Evolutionary conservation across 2,797 vertebrate genomes (phyloP).

Genomic region (Saguinus oedipus): DNA sequence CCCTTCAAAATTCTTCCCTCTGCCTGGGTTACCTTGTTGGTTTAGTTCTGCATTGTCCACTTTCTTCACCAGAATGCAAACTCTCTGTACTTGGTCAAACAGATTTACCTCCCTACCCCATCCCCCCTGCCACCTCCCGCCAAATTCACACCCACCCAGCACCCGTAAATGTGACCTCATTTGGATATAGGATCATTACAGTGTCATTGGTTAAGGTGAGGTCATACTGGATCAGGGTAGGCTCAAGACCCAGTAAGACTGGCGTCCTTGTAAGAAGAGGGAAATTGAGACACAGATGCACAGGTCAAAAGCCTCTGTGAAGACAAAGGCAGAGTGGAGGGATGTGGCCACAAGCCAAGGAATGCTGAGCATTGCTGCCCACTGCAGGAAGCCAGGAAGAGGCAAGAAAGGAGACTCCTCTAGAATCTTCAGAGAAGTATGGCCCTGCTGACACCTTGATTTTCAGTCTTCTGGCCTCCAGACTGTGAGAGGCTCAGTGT

Average conservation of each 20-base stretch:
- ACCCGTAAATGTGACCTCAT: not conserved
- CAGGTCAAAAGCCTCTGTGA: not conserved
- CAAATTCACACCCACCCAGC: not conserved
- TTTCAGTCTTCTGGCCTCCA: not conserved
- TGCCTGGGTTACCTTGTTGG: not conserved
- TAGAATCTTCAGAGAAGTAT: accelerated
- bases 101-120: accelerated
- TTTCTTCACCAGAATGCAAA: not conserved
- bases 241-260: accelerated
- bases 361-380: accelerated
- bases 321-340: accelerated
- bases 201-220: not conserved
- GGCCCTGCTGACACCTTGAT: not conserved
- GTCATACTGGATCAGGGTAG: accelerated
- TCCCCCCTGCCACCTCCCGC: accelerated
- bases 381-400: accelerated
- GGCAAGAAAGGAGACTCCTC: too few species aligned
- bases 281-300: not conserved
- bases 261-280: not conserved
- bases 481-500: accelerated
- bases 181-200: not conserved
- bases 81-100: accelerated
- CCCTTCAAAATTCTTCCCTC: not conserved
- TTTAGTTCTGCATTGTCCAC: accelerated
- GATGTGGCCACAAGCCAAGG: not conserved